Base-by-base conservation (phyloP, 23 tunicate genomes). In the Styela plicata region DNA sequence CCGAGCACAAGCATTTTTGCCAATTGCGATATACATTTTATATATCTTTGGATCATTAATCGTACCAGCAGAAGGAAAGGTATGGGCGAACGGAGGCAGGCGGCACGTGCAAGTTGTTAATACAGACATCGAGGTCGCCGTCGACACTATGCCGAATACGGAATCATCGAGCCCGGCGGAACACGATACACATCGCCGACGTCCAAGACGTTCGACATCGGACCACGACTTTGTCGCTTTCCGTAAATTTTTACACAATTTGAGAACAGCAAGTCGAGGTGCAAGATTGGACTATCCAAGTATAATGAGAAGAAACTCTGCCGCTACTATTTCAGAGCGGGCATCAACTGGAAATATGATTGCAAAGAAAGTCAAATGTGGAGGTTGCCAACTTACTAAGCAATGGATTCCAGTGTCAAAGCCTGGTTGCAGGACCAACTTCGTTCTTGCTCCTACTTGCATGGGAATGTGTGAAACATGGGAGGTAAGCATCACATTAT, bases 391-490 rank as follows among this genome's bases (percentile, higher is more conserved):
- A 24, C 32, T 82, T 0, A 82, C 61, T 0, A 36, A 52, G 1
- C 63, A 71, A 26, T 33, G 66, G 77, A 37, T 82, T 0, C 64
- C 63, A 23, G 85, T 82, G 13, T 13, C 33, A 13, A 82, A 70
- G 78, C 78, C 65, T 33, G 79, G 85, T 69, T 82, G 85, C 68
- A 24, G 67, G 7, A 73, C 78, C 2, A 35, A 35, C 65, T 69
- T 69, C 24, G 31, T 82, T 23, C 29, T 23, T 17, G 78, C 76
- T 36, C 34, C 63, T 2, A 25, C 52, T 18, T 82, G 85, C 66
- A 31, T 25, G 68, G 85, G 85, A 53, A 25, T 35, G 76, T 82
- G 85, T 1, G 85, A 82, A 29, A 82, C 85, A 20, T 82, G 85
- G 85, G 85, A 82, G 78, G 82, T 78, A 63, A 37, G 82, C 57